Evolutionary conservation across 2,797 vertebrate genomes (phyloP), one percentile per base, ranked within the genome.

Genomic region (Chaetophractus vellerosus): DNA sequence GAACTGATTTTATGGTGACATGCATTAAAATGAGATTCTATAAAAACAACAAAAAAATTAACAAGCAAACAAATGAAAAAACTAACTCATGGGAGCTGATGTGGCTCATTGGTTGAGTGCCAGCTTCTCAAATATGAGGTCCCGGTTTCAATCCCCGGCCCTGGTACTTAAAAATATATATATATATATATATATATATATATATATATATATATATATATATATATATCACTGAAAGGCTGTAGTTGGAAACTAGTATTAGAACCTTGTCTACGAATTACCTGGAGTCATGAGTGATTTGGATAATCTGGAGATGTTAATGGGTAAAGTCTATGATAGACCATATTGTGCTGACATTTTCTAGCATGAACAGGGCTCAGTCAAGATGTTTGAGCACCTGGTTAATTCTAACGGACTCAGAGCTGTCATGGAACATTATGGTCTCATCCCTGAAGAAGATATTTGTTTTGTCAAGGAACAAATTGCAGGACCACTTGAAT

Each of bases 391-490:
- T 98, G 99, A 99, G 90, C 97, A 99, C 98, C 98, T 99, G 91
- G 97, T 99, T 78, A 1, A 96, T 11, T 98, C 97, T 86, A 99
- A 99, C 52, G 1, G 57, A 0, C 98, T 99, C 88, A 97, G 93
- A 96, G 61, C 45, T 3, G 97, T 98, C 87, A 99, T 99, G 99
- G 2, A 97, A 94, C 23, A 93, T 0, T 98, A 99, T 21, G 99
- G 99, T 52, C 98, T 99, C 76, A 41, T 97, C 50, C 98, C 99
- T 78, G 98, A 99, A 1, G 98, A 99, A 74, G 99, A 99, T 94
- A 98, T 99, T 91, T 48, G 92, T 33, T 99, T 99, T 97, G 99
- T 99, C 93, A 99, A 99, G 97, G 99, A 99, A 88, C 99, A 99
- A 93, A 99, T 99, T 83, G 98, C 93, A 26, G 99, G 99, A 92